Base-by-base conservation (phyloP, 2,888 invertebrate species). In the Ctenicera cuprea region DNA sequence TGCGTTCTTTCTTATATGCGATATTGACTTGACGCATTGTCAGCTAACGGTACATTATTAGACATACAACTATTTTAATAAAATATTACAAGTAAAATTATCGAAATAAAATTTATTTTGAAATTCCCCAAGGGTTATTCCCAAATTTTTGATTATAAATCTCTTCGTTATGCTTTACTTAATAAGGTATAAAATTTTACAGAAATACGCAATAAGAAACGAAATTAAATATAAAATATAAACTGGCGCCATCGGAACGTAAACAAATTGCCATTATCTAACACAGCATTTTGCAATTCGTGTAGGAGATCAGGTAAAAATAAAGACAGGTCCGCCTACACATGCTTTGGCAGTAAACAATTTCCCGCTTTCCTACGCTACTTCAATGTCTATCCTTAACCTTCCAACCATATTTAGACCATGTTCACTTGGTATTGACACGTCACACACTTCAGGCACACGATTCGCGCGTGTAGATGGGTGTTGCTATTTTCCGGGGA, bases 261-360 rank as follows among this genome's bases (percentile, higher is more conserved):
- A 76, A 77, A 78, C 77, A 76, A 74, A 74, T 74, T 65, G 71
- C 71, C 76, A 80, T 80, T 80, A 78, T 80, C 80, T 78, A 78
- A 78, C 75, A 59, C 67, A 43, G 41, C 71, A 77, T 77, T 76
- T 76, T 77, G 78, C 75, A 77, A 79, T 76, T 74, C 74, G 78
- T 77, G 79, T 80, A 78, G 80, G 80, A 79, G 80, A 80, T 75
- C 76, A 76, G 76, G 77, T 79, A 80, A 80, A 78, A 80, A 76
- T 75, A 69, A 68, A 71, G 74, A 78, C 80, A 75, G 77, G 79
- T 79, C 73, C 80, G 77, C 79, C 81, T 74, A 79, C 81, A 72
- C 62, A 59, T 74, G 62, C 72, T 75, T 72, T 65, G 76, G 65
- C 64, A 77, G 74, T 77, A 64, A 76, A 75, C 72, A 77, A 76